Evolutionary conservation across 2,797 vertebrate species (phyloP), one percentile per base, ranked within the genome.

Genomic region (Apodemus agrarius): DNA sequence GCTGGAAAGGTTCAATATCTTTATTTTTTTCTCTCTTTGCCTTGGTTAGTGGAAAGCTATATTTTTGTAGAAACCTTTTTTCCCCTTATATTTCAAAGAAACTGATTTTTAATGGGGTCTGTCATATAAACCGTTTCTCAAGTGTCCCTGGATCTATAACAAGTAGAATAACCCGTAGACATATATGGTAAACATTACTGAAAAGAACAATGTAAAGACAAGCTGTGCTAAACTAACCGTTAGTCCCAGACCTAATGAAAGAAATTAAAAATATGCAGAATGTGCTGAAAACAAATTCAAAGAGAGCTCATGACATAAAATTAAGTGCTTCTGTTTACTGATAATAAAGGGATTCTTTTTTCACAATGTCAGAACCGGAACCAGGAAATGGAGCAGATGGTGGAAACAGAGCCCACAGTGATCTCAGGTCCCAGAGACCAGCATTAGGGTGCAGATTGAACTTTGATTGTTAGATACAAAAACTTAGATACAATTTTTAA

Each of bases 161-260:
- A 9, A 52, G 49, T 52, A 65, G 93, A 95, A 74, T 69, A 59
- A 63, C 93, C 43, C 76, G 29, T 43, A 95, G 43, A 89, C 3
- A 17, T 81, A 17, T 46, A 46, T 46, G 46, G 46, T 46, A 46
- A 46, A 46, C 46, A n/a, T n/a, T 74, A 91, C 91, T 95, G 54
- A 91, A 97, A 97, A 94, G 16, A 87, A 79, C 61, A 94, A 57
- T 46, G 12, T 72, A 91, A 84, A 59, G 72, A 85, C 93, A 96
- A 67, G 2, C 0, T 93, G 90, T 29, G 87, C 95, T 97, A 92
- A 96, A 97, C 94, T 75, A 95, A 65, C 80, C 19, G 49, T 52
- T 52, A 81, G 54, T 69, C 24, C 10, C 88, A 79, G 83, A 72
- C 65, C 59, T 85, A 93, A 54, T 93, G 87, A 97, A 97, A 93